phyloP scores from a whole-genome alignment of 2,888 invertebrate species.

The Drosophila aldrichi region DNA sequence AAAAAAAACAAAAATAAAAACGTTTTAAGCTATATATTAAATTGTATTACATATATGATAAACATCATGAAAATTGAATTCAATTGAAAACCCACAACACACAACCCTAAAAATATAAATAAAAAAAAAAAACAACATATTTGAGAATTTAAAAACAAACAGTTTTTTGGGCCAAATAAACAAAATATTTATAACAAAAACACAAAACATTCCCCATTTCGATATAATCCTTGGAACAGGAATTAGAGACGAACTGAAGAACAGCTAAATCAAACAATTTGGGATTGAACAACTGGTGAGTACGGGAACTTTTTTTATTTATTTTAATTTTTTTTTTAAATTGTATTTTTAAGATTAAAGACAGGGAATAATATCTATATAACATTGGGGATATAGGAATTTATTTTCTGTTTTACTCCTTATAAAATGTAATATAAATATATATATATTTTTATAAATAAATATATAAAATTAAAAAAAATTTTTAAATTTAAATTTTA shows the following conservation, averaged over 20 bases:
- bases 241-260: neutral
- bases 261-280: conserved; percentile 23
- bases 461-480: too few species aligned
- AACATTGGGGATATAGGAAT: too few species aligned
- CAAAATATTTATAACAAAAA: conserved; percentile 8
- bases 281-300: conserved; percentile 43
- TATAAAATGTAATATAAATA: too few species aligned
- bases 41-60: conserved; percentile 63
- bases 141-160: conserved; percentile 59
- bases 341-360: neutral
- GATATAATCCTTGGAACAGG: conserved; percentile 23
- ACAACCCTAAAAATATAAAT: conserved; percentile 18
- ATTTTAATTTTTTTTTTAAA: too few species aligned
- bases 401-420: too few species aligned
- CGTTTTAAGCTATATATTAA: conserved; percentile 66
- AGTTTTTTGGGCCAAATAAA: conserved; percentile 55
- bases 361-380: neutral
- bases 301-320: neutral
- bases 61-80: conserved; percentile 25
- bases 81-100: conserved; percentile 26
- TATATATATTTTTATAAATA: too few species aligned
- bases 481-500: too few species aligned
- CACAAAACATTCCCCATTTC: conserved; percentile 31
- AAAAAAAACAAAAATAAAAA: conserved; percentile 37
- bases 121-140: conserved; percentile 30